Conservation (phyloP, 2,113 vertebrate species). For the Serilophus lunatus region DNA sequence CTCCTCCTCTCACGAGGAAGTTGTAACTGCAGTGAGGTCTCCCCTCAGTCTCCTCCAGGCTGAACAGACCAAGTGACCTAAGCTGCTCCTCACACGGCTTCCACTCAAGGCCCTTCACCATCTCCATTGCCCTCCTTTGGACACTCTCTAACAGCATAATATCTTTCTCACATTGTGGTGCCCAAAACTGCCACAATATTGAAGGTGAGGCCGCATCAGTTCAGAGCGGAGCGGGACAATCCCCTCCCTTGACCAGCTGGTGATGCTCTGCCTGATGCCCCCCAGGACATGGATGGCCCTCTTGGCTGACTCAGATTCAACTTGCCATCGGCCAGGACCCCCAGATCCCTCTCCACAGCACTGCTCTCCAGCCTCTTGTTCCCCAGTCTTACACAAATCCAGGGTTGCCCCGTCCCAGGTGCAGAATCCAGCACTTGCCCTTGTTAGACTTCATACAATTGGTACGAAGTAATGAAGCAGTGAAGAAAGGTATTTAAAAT, state of each 20-base stretch:
- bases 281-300: rapidly evolving
- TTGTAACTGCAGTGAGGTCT: neutral
- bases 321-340: rapidly evolving
- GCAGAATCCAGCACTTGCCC: neutral
- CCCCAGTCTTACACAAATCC: neutral
- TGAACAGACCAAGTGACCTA: neutral
- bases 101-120: neutral
- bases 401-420: neutral
- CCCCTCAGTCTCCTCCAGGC: neutral
- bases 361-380: neutral
- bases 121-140: neutral
- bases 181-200: neutral
- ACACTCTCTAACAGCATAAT: neutral
- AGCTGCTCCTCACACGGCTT: neutral
- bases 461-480: neutral
- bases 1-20: neutral
- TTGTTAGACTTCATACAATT: neutral
- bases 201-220: rapidly evolving
- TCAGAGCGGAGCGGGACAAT: neutral
- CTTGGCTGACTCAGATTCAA: neutral
- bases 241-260: rapidly evolving
- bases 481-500: neutral
- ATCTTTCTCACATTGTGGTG: neutral
- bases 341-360: neutral
- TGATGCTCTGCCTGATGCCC: neutral